A percentile compares a stretch with the other conserved stretches of the same genome.
Conservation (phyloP, 2,888 invertebrate genomes). For the Drosophila cracens region DNA sequence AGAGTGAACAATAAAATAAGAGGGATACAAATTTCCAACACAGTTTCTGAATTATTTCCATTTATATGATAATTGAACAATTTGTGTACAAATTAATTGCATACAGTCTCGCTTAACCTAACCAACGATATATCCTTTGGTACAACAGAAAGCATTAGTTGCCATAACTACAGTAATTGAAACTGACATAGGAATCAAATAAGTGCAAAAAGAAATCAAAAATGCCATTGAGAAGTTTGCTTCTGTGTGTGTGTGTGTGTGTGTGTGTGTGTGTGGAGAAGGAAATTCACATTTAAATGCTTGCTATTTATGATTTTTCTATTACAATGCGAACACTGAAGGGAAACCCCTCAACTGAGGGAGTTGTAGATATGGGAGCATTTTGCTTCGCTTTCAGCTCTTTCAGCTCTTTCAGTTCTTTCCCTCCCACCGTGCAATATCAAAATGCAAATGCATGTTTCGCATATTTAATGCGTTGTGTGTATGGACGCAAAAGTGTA, state of each 20-base stretch:
- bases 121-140: not conserved
- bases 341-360: conserved; percentile 8
- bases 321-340: conserved; percentile 28
- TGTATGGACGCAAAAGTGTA: conserved; percentile 47
- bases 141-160: conserved; percentile 25
- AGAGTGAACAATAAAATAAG: not conserved
- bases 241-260: not conserved
- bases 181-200: conserved; percentile 57
- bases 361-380: conserved; percentile 27
- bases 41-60: not conserved
- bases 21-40: not conserved
- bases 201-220: conserved; percentile 51
- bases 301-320: conserved; percentile 57
- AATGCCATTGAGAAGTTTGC: conserved; percentile 30
- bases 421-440: conserved; percentile 40
- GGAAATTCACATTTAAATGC: conserved; percentile 37
- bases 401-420: conserved; percentile 36
- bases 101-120: not conserved
- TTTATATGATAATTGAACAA: not conserved
- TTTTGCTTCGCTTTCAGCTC: conserved; percentile 39
- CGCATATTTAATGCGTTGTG: conserved; percentile 71
- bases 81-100: not conserved
- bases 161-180: conserved; percentile 58
- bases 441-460: conserved; percentile 75
- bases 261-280: not conserved